Percentiles rank a stretch among this genome's conserved stretches.
Conservation (phyloP, 2,888 invertebrate genomes). For the Crematogaster levior region DNA sequence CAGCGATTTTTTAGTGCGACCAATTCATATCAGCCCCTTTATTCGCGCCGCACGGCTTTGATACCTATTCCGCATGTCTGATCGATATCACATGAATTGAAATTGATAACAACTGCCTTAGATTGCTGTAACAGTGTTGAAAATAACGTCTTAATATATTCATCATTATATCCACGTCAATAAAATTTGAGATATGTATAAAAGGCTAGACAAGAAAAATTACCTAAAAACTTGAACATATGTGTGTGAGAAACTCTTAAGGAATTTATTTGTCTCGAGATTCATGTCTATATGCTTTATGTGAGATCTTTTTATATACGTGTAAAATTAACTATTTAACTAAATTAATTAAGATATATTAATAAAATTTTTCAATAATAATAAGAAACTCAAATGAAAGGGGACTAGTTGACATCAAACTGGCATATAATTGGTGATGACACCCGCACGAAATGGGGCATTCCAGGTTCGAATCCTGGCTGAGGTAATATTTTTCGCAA, state of each 20-base stretch:
- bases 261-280: neutral
- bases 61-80: neutral
- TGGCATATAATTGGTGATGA: no score
- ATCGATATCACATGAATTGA: conserved; percentile 42
- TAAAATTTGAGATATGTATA: neutral
- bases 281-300: neutral
- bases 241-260: neutral
- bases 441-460: no score
- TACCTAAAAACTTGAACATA: neutral
- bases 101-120: conserved; percentile 39
- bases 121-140: conserved; percentile 32
- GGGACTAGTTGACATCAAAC: no score
- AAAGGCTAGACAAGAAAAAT: neutral
- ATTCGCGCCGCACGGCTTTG: conserved; percentile 10
- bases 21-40: neutral
- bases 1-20: conserved; percentile 23
- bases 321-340: neutral
- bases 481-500: no score
- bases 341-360: no score
- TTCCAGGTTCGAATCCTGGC: no score
- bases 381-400: no score
- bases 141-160: conserved; percentile 3
- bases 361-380: neutral
- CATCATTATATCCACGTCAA: neutral
- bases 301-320: neutral